phyloP scores from a whole-genome alignment of 2,888 invertebrate species.

The Euplagia quadripunctaria region DNA sequence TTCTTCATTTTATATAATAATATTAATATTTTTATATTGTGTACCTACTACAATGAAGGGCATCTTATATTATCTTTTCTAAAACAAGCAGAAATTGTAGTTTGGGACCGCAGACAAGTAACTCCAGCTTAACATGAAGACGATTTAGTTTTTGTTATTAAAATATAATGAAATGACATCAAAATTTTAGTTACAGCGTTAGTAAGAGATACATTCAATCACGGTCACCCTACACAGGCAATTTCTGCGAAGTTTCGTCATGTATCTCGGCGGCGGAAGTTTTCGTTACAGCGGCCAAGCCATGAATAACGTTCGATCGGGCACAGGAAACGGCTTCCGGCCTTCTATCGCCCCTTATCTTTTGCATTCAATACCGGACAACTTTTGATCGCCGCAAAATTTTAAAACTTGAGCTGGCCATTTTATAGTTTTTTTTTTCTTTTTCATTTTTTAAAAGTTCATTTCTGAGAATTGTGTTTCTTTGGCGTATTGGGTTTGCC shows the following conservation, averaged over 20 bases:
- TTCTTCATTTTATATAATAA: no score
- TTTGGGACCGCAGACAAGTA: not conserved
- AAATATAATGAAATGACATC: not conserved
- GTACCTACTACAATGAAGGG: no score
- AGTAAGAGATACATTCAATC: not conserved
- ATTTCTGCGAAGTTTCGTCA: conserved; percentile 65
- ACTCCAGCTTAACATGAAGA: not conserved
- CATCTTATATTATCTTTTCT: not conserved
- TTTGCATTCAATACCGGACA: conserved; percentile 54
- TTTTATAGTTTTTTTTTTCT: conserved; percentile 15
- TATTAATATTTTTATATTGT: no score
- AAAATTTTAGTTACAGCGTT: not conserved
- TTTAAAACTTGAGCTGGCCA: conserved; percentile 54
- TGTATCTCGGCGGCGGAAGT: conserved; percentile 62
- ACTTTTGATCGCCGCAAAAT: conserved; percentile 66
- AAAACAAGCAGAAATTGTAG: not conserved
- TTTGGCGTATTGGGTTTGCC: not conserved
- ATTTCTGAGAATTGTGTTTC: not conserved
- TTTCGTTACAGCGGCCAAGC: conserved; percentile 61
- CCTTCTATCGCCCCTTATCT: conserved; percentile 60
- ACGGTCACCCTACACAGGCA: conserved; percentile 42
- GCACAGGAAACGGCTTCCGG: conserved; percentile 66
- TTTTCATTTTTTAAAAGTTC: not conserved
- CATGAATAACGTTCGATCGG: conserved; percentile 69
- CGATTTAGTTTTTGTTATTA: not conserved